Evolutionary conservation across 2,113 vertebrate genomes (phyloP), one percentile per base, ranked within the genome.

Genomic region (Esox niger): DNA sequence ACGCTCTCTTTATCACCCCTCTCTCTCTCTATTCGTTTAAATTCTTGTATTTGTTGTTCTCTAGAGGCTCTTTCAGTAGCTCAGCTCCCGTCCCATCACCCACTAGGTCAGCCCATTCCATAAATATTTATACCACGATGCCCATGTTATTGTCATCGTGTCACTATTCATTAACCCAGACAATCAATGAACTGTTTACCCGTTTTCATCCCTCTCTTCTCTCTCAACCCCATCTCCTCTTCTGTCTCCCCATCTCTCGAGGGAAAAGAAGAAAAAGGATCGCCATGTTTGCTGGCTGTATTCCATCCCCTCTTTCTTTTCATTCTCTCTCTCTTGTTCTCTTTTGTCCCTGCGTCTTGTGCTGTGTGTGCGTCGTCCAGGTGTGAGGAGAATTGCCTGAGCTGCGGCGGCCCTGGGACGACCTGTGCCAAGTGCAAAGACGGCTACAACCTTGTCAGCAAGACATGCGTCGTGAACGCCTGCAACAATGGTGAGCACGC

Each of bases 341-440:
- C 6, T 60, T 55, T 43, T 30, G 27, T 30, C 26, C 55, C 2
- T 17, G 11, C 13, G 13, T 43, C 13, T 43, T 43, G 17, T 17
- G 13, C 23, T 32, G 58, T 63, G 33, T n/a, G 2, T 64, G 8
- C 23, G 0, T 74, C 63, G 86, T 66, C 20, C 82, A 97, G 96
- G 79, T 97, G 96, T 27, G 94, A 95, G 0, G 93, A 94, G 27
- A 92, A 91, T 82, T 98, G 95, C 56, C 29, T 92, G 66, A 91
- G 82, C 74, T 98, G 96, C 0, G 91, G 91, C 43, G 92, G 92
- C 8, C 91, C 93, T 9, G 87, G 93, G 33, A 86, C 84, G 32
- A 93, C 91, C 21, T 98, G 95, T 65, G 87, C 85, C 69, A 88
- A 70, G 47, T 97, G 96, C 77, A 94, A 89, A 80, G 82, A 91